Conservation (phyloP, 2,888 invertebrate species). For the Leptinotarsa tumamoca region DNA sequence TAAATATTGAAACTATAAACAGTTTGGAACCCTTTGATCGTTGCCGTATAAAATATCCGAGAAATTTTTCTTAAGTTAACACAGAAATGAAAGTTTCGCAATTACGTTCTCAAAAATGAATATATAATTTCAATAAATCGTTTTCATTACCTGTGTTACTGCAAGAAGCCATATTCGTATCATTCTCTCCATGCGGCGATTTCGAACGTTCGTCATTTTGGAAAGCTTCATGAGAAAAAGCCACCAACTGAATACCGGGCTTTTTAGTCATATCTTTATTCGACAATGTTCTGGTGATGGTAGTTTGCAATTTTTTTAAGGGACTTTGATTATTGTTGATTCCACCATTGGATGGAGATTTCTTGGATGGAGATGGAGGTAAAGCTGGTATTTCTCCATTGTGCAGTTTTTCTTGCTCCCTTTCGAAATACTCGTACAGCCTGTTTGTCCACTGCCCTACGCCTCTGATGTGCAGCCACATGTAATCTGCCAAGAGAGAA, state of each 20-base stretch:
- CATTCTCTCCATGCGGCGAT: slow-evolving; percentile 52
- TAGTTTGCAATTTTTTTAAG: slow-evolving; percentile 63
- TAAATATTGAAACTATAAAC: too few relatives aligned
- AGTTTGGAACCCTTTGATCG: too few relatives aligned
- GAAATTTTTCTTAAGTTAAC: too few relatives aligned
- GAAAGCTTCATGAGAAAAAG: slow-evolving; percentile 62
- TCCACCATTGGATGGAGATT: slow-evolving; percentile 55
- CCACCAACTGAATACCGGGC: slow-evolving; percentile 61
- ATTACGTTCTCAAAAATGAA: too few relatives aligned
- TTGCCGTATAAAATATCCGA: too few relatives aligned
- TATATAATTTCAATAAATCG: too few relatives aligned
- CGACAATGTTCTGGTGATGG: slow-evolving; percentile 69
- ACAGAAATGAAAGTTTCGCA: too few relatives aligned
- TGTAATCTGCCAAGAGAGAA: slow-evolving; percentile 74
- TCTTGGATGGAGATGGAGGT: slow-evolving; percentile 49
- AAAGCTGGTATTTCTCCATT: slow-evolving; percentile 71
- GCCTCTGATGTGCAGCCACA: slow-evolving; percentile 93
- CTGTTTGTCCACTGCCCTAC: slow-evolving; percentile 96
- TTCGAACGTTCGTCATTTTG: slow-evolving; percentile 54
- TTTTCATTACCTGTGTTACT: slow-evolving; percentile 58
- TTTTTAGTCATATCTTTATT: slow-evolving; percentile 63
- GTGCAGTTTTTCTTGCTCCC: slow-evolving; percentile 81
- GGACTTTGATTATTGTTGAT: slow-evolving; percentile 59
- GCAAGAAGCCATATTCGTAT: slow-evolving; percentile 54
- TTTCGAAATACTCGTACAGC: slow-evolving; percentile 86